A percentile compares a stretch with the other conserved stretches of the same genome.
Conservation (phyloP, 2,888 invertebrate genomes). For the Calliopum simillimum region DNA sequence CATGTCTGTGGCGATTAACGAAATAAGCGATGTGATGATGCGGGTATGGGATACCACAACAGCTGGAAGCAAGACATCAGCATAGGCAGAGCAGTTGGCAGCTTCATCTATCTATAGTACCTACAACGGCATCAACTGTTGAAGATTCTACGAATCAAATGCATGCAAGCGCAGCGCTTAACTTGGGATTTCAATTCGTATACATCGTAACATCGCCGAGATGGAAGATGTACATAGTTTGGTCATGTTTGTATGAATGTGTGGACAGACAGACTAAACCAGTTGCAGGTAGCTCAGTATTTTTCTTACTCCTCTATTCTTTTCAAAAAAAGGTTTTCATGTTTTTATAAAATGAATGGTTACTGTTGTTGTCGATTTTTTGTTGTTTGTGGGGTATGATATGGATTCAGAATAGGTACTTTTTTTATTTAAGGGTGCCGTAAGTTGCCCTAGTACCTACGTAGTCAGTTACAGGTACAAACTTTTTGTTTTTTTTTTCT, state of each 20-base stretch:
- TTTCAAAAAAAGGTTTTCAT: slow-evolving; percentile 17
- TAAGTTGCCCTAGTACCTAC: not conserved
- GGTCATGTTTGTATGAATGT: not conserved
- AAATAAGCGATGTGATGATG: too few relatives aligned
- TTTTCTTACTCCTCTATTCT: not conserved
- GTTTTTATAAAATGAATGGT: slow-evolving; percentile 1
- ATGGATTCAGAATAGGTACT: slow-evolving; percentile 14
- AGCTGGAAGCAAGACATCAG: slow-evolving; percentile 15
- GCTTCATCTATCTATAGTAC: not conserved
- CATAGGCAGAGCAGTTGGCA: slow-evolving; percentile 2
- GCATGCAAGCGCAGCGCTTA: not conserved
- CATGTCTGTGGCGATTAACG: too few relatives aligned
- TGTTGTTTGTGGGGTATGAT: slow-evolving; percentile 11
- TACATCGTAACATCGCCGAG: not conserved
- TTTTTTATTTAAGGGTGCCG: slow-evolving; percentile 13
- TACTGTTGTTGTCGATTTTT: slow-evolving; percentile 1
- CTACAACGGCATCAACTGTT: not conserved
- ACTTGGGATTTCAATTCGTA: slow-evolving; percentile 21
- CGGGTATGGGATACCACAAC: not conserved
- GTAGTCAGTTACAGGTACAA: not conserved
- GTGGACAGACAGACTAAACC: slow-evolving; percentile 50
- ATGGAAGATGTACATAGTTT: too few relatives aligned
- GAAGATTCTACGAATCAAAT: not conserved
- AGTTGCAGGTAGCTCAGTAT: slow-evolving; percentile 61
- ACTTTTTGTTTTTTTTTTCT: not conserved